Evolutionary conservation across 2,797 vertebrate genomes (phyloP), one percentile per base, ranked within the genome.

Genomic region (Clarias fuscus): DNA sequence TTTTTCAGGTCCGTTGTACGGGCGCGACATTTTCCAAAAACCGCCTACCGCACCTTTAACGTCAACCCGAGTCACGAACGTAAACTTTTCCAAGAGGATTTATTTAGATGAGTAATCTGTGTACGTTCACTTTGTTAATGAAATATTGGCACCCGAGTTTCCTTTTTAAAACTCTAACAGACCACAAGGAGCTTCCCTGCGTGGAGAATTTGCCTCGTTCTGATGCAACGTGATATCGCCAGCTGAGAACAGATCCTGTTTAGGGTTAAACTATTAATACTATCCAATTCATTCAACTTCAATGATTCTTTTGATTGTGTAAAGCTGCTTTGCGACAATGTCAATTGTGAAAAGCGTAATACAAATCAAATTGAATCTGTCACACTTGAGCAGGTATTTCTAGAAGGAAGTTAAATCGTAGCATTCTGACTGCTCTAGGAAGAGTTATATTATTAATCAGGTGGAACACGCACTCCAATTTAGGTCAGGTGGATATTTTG

Each of bases 171-270:
- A 33, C 43, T 11, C 62, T 10, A 4, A 22, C 3, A 22, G 10
- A n/a, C n/a, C 58, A 27, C 11, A 37, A 61, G 33, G 6, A 20
- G 7, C 48, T 53, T 18, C 67, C 65, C 30, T 72, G 56, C 56
- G 56, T 48, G 13, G 20, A 4, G 78, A 86, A 86, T 82, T 24
- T 64, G 59, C 58, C 58, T 85, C 84, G 15, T 7, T 62, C 70
- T 72, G 67, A 85, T 64, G 67, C 37, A 79, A 85, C 5, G 68
- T 14, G 24, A 8, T 13, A 43, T 20, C 53, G 30, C 53, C 64
- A 58, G 6, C 67, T 13, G n/a, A 72, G 67, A 85, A 85, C 72
- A 81, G 77, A 85, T 61, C 53, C 2, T 2, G 80, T 85, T 79
- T 30, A 80, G 75, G 64, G 37, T 37, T 37, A 37, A 37, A 37